phyloP scores from a whole-genome alignment of 2,888 invertebrate species.

The Ophion costatus region DNA sequence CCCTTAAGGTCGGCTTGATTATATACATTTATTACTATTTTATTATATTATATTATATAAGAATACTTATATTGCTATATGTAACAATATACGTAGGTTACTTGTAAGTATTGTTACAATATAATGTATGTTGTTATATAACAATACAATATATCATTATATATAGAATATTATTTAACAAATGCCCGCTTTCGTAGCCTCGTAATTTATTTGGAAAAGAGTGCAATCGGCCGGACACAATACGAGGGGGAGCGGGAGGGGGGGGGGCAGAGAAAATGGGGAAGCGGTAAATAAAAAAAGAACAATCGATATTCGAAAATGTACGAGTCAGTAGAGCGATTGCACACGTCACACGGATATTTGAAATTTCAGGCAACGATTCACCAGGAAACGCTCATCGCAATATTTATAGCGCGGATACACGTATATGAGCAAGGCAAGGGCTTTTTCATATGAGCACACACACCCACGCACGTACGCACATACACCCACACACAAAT shows the following conservation, averaged over 20 bases:
- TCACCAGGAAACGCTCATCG: conserved; percentile 47
- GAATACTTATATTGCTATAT: too few relatives aligned
- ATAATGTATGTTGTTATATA: too few relatives aligned
- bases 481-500: neutral
- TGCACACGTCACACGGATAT: conserved; percentile 54
- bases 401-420: conserved; percentile 51
- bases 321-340: conserved; percentile 58
- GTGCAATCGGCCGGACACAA: too few relatives aligned
- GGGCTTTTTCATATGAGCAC: neutral
- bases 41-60: too few relatives aligned
- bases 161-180: too few relatives aligned
- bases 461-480: neutral
- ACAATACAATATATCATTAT: too few relatives aligned
- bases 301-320: conserved; percentile 57
- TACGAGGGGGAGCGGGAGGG: neutral
- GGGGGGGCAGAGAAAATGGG: conserved; percentile 14
- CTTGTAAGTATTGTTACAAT: too few relatives aligned
- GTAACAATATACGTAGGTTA: too few relatives aligned
- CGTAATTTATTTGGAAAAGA: too few relatives aligned
- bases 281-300: neutral
- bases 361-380: conserved; percentile 52
- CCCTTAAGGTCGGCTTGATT: too few relatives aligned
- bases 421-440: neutral
- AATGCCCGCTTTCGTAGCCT: too few relatives aligned
- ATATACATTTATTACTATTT: too few relatives aligned